Evolutionary conservation across 1,140 invertebrate genomes (phyloP).

Genomic region (Dryas iulia): DNA sequence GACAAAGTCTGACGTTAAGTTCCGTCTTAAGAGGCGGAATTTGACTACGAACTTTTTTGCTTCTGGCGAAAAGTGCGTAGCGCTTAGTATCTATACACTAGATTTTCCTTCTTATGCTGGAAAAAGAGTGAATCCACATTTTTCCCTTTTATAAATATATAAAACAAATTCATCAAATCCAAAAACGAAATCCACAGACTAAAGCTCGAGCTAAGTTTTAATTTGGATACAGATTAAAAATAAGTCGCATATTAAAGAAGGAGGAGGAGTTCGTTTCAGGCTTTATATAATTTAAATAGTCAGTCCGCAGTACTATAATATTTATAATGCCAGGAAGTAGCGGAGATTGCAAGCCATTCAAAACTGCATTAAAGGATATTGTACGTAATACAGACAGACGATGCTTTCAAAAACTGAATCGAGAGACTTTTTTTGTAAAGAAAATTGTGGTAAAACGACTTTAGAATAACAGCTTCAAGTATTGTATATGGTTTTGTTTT

Average conservation of each 20-base stretch:
- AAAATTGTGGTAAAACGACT: not conserved
- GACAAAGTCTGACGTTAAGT: no score
- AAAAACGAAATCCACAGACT: not conserved
- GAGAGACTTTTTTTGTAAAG: not conserved
- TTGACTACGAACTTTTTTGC: no score
- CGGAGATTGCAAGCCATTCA: not conserved
- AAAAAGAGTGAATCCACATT: no score
- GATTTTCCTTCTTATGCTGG: no score
- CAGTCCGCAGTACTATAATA: constrained; percentile 6
- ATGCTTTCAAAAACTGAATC: not conserved
- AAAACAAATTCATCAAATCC: no score
- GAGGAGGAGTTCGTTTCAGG: not conserved
- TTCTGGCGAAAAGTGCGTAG: no score
- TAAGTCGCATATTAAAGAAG: not conserved
- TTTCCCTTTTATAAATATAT: no score
- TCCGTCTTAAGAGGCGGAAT: no score
- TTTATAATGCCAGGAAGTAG: constrained; percentile 1
- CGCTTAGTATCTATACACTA: no score
- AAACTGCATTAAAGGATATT: constrained; percentile 3
- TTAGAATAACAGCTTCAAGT: not conserved
- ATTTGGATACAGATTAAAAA: not conserved
- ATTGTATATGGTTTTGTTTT: not conserved
- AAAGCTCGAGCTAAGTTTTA: not conserved
- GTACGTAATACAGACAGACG: not conserved
- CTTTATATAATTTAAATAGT: not conserved